Evolutionary conservation across 2,113 vertebrate species (phyloP).

Genomic region (Herpetotheres cachinnans): DNA sequence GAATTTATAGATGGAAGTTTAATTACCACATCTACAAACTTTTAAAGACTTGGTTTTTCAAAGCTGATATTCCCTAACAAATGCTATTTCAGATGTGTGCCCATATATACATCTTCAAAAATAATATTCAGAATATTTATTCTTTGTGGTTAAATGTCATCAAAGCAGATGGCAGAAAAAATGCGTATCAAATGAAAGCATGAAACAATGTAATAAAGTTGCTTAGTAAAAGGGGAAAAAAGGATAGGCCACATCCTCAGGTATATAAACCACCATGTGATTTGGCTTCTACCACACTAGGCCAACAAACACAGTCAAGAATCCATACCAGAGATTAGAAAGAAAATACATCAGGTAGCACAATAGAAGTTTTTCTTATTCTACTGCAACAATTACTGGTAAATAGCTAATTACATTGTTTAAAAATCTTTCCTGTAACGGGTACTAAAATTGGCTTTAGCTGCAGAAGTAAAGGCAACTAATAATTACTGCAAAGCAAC

Average conservation of each 20-base stretch:
- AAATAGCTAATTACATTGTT: not conserved
- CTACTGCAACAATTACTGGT: not conserved
- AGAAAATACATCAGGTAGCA: not conserved
- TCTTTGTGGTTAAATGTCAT: not conserved
- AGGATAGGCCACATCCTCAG: not conserved
- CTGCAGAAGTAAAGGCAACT: not conserved
- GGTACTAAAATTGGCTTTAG: not conserved
- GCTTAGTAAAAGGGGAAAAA: not conserved
- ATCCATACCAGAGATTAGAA: not conserved
- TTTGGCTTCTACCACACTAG: not conserved
- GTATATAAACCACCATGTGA: not conserved
- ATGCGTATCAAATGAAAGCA: not conserved
- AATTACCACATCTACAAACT: not conserved
- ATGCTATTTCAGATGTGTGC: not conserved
- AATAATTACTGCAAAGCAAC: conserved; percentile 11
- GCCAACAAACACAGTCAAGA: not conserved
- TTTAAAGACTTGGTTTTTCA: not conserved
- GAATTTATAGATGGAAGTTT: not conserved
- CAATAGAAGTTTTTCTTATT: not conserved
- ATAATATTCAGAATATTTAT: not conserved
- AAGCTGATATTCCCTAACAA: not conserved
- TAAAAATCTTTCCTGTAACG: not conserved
- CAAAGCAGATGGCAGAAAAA: not conserved
- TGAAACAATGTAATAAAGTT: not conserved
- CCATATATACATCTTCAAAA: not conserved